Conservation (phyloP, 2,113 vertebrate species). For the Trematocara macrostoma region DNA sequence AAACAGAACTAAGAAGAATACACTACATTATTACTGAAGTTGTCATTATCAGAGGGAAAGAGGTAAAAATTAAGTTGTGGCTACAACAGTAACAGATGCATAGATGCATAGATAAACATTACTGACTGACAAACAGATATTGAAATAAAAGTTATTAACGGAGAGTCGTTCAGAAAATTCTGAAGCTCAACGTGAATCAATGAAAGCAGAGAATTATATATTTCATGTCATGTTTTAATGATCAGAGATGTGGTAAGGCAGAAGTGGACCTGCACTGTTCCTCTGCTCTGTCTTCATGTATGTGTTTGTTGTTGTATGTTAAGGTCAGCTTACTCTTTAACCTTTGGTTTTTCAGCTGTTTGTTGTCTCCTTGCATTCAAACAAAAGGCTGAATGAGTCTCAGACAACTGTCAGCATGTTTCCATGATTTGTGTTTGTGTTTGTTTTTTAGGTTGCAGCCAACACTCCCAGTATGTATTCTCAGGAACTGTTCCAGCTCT, state of each 20-base stretch:
- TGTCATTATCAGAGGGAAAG: neutral
- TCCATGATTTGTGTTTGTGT: neutral
- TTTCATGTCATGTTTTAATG: neutral
- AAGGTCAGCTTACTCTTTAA: neutral
- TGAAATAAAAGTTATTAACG: neutral
- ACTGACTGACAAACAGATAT: neutral
- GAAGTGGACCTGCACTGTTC: neutral
- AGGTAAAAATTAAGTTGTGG: neutral
- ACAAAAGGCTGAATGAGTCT: neutral
- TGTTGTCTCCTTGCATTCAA: neutral
- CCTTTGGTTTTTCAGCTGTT: neutral
- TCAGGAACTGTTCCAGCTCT: constrained; percentile 99
- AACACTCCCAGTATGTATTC: constrained; percentile 99
- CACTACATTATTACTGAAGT: neutral
- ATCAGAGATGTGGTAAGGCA: neutral
- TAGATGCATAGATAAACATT: neutral
- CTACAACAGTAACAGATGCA: neutral
- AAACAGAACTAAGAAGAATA: neutral
- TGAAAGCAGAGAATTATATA: neutral
- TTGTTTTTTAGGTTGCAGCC: constrained; percentile 84
- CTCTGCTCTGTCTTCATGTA: neutral
- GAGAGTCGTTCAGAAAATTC: neutral
- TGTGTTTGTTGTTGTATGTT: neutral
- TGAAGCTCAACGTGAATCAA: neutral
- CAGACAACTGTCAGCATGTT: neutral